A percentile compares a stretch with the other conserved stretches of the same genome.
These are phyloP conservation scores for Micropoecilia bifurca DNA, from an alignment of 2,797 vertebrate species.

Conservation along the genomic window DNA sequence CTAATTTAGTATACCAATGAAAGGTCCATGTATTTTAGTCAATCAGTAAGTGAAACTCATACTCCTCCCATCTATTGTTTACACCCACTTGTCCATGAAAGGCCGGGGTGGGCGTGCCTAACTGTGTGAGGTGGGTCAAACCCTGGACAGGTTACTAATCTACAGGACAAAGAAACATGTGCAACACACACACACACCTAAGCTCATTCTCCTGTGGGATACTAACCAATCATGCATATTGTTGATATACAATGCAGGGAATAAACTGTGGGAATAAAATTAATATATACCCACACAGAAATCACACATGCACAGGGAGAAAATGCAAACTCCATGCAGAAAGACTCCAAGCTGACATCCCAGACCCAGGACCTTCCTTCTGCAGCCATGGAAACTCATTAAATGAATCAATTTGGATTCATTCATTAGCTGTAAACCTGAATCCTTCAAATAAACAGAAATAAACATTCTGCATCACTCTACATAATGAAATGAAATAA, in stretches of 20 bases:
- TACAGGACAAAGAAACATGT: neutral
- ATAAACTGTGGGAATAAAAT: neutral
- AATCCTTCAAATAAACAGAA: neutral
- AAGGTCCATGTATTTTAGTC: too few relatives aligned
- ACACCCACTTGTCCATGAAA: neutral
- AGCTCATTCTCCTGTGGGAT: neutral
- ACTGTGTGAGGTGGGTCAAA: neutral
- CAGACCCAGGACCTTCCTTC: neutral
- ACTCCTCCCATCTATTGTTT: neutral
- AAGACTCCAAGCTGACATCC: neutral
- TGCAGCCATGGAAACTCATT: neutral
- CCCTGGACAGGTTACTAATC: neutral
- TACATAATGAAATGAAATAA: neutral
- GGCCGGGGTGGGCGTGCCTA: too few relatives aligned
- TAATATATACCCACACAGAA: neutral
- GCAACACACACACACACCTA: neutral
- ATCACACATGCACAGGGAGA: neutral
- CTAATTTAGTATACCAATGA: too few relatives aligned
- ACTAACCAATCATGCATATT: neutral
- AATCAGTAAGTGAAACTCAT: too few relatives aligned
- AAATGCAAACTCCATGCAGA: neutral
- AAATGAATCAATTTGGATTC: neutral
- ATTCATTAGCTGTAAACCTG: neutral
- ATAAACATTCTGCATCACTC: neutral
- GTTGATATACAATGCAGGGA: neutral